phyloP scores from a whole-genome alignment of 2,113 vertebrate species.

The Onychorhynchus coronatus region DNA sequence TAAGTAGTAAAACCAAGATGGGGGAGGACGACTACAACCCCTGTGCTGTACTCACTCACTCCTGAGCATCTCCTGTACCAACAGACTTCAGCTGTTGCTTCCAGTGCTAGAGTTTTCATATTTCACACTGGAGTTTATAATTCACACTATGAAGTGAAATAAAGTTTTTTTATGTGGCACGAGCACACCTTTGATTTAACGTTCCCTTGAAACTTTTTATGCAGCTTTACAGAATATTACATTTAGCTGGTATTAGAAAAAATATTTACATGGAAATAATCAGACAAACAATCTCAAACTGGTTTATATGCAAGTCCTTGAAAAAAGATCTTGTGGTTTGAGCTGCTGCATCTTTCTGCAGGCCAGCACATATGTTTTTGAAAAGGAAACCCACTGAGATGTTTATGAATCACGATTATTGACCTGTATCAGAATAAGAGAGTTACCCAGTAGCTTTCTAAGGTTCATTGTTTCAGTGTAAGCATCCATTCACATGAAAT shows the following conservation, averaged over 20 bases:
- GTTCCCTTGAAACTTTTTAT: background rate
- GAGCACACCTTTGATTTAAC: background rate
- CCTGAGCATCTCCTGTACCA: background rate
- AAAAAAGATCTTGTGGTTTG: background rate
- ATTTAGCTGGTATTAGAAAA: background rate
- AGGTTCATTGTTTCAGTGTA: conserved; percentile 16
- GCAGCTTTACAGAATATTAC: background rate
- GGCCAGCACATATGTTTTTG: background rate
- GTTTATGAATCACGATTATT: conserved; percentile 30
- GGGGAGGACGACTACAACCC: background rate
- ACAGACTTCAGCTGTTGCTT: background rate
- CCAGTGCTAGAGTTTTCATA: background rate
- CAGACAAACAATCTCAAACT: background rate
- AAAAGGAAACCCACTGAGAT: background rate
- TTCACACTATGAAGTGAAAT: background rate
- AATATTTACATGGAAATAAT: background rate
- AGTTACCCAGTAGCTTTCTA: conserved; percentile 10
- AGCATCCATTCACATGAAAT: conserved; percentile 17
- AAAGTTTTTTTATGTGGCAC: background rate
- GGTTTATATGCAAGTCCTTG: background rate
- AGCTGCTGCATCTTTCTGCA: conserved; percentile 9
- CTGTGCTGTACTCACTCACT: background rate
- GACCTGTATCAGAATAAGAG: conserved; percentile 8
- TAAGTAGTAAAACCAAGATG: conserved; percentile 38
- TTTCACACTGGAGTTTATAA: background rate